phyloP scores from a whole-genome alignment of 2,797 vertebrate genomes.

The Lepilemur ruficaudatus region DNA sequence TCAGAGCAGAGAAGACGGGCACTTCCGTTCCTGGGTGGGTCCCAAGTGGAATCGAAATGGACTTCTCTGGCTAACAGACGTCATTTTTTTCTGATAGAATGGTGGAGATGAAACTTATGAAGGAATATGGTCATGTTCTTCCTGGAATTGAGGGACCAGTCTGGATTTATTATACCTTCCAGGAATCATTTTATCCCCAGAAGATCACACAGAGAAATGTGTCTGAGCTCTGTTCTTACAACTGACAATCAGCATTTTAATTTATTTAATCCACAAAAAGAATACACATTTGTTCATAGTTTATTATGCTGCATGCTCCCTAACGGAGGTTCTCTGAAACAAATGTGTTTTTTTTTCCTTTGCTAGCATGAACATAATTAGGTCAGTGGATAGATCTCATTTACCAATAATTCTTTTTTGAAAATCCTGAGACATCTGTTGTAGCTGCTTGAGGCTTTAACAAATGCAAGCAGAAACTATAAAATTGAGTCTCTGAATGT shows the following conservation, averaged over 20 bases:
- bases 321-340: not conserved
- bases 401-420: not conserved
- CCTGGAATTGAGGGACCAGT: not conserved
- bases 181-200: not conserved
- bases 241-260: not conserved
- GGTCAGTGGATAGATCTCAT: not conserved
- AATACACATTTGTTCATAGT: not conserved
- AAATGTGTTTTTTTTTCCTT: not conserved
- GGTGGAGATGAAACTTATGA: not conserved
- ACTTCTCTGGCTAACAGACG: not conserved
- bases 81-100: not conserved
- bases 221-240: not conserved
- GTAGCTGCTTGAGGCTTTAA: not conserved
- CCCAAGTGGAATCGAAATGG: too few species aligned
- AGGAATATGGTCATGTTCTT: not conserved
- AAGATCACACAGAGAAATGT: not conserved
- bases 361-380: not conserved
- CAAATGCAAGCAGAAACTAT: not conserved
- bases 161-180: constrained; percentile 10
- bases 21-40: not conserved
- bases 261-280: constrained; percentile 43
- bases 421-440: not conserved
- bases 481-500: not conserved
- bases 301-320: not conserved
- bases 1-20: not conserved